Percentiles rank a stretch among this genome's conserved stretches.
Evolutionary conservation across 2,113 vertebrate genomes (phyloP).

Genomic region (Aythya baeri): DNA sequence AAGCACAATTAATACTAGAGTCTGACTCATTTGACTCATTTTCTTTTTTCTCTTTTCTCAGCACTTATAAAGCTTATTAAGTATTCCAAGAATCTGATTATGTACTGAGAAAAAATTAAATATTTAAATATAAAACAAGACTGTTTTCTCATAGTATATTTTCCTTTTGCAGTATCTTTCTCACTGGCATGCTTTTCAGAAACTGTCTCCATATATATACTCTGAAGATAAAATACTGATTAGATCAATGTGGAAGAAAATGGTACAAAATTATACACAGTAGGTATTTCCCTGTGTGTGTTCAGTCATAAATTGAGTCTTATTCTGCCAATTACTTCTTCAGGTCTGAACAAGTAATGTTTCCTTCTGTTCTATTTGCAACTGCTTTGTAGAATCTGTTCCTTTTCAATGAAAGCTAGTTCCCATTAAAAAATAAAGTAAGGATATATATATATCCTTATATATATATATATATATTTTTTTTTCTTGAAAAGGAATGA

Average conservation of each 20-base stretch:
- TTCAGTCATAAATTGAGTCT: not conserved
- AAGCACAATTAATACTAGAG: not conserved
- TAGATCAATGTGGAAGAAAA: not conserved
- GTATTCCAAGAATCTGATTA: not conserved
- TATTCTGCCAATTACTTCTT: not conserved
- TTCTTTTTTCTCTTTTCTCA: not conserved
- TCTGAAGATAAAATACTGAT: not conserved
- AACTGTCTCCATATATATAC: not conserved
- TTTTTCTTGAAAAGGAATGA: not conserved
- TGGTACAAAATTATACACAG: not conserved
- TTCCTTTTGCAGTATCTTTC: not conserved
- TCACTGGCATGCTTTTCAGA: not conserved
- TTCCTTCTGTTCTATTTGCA: not conserved
- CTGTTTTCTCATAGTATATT: not conserved
- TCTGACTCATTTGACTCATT: not conserved
- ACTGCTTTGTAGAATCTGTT: not conserved
- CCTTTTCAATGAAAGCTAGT: not conserved
- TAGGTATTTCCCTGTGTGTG: not conserved
- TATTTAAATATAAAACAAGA: not conserved
- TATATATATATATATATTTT: too few relatives aligned
- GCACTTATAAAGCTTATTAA: not conserved
- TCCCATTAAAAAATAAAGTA: not conserved
- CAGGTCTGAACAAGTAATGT: not conserved
- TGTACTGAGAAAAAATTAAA: not conserved
- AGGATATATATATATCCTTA: not conserved